Base-by-base conservation (phyloP, 2,888 invertebrate genomes). In the Linyphia triangularis region DNA sequence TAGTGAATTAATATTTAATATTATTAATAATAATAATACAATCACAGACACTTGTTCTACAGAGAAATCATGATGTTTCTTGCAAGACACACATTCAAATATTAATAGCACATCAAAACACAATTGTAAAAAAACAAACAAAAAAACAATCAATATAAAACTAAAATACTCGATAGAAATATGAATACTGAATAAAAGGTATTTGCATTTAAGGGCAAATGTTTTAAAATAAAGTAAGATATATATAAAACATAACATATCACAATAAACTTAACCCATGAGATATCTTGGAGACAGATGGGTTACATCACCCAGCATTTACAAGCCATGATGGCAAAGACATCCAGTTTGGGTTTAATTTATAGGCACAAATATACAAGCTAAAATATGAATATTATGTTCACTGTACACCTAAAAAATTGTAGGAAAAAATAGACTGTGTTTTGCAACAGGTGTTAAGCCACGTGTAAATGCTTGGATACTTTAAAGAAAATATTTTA, bases 351-450 rank as follows among this genome's bases (percentile, higher is more conserved):
- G 5, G 9, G 33, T 4, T 33, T 4, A 6, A 9, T 9, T 33
- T 9, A 33, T 75, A 75, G 75, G 59, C 75, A 75, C 75, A 75
- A 75, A 77, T 72, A 51, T 72, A 77, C 63, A 75, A 33, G 43
- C 63, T 77, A 43, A 63, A 63, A 77, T 24, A 70, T 75, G 40
- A 63, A 61, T 13, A 24, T 28, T 24, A 6, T 61, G 19, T 63
- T 77, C 40, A 77, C 22, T n/a, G 40, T 43, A 67, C 43, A 33
- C n/a, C 67, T 65, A 77, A 63, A 79, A 79, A 79, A 61, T 40
- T n/a, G 63, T 30, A 67, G 51, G 30, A 79, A 51, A n/a, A 16
- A 28, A 1, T 19, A 26, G 6, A 28, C n/a, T 10, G 22, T n/a
- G 16, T 26, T 26, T 24, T 26, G 10, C 10, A 43, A 13, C 13